phyloP scores from a whole-genome alignment of 2,113 vertebrate genomes.

The Tyrannus savana region DNA sequence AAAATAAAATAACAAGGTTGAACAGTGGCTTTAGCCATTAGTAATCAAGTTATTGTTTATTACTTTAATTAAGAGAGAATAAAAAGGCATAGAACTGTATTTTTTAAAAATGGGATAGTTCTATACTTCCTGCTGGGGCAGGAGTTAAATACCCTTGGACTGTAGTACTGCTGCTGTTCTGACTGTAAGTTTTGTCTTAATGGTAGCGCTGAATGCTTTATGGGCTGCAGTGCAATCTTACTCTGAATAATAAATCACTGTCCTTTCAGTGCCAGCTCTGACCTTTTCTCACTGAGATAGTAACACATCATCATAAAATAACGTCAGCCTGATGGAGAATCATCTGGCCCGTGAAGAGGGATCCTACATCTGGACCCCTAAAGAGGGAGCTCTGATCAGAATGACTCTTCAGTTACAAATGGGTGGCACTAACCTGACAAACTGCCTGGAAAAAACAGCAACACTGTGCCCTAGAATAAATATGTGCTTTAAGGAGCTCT shows the following conservation, averaged over 20 bases:
- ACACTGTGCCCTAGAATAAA: not conserved
- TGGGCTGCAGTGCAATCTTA: not conserved
- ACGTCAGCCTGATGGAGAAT: not conserved
- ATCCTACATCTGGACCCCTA: not conserved
- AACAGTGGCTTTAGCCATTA: not conserved
- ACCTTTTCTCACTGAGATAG: slow-evolving; percentile 33
- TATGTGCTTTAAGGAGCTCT: not conserved
- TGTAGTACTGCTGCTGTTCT: not conserved
- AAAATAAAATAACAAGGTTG: not conserved
- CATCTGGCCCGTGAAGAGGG: not conserved
- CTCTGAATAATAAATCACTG: not conserved
- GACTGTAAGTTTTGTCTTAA: not conserved
- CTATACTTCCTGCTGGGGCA: not conserved
- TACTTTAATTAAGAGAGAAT: not conserved
- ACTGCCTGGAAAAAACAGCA: not conserved
- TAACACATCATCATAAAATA: not conserved
- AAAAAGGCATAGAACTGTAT: not conserved
- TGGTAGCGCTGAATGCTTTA: not conserved
- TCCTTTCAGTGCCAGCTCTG: not conserved
- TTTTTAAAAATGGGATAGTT: not conserved
- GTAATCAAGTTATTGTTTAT: not conserved
- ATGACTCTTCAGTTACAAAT: not conserved
- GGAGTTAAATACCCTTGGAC: not conserved
- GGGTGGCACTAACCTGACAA: not conserved
- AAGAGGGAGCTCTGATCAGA: not conserved